Evolutionary conservation across 2,888 invertebrate species (phyloP), one percentile per base, ranked within the genome.

Genomic region (Lymantria monacha): DNA sequence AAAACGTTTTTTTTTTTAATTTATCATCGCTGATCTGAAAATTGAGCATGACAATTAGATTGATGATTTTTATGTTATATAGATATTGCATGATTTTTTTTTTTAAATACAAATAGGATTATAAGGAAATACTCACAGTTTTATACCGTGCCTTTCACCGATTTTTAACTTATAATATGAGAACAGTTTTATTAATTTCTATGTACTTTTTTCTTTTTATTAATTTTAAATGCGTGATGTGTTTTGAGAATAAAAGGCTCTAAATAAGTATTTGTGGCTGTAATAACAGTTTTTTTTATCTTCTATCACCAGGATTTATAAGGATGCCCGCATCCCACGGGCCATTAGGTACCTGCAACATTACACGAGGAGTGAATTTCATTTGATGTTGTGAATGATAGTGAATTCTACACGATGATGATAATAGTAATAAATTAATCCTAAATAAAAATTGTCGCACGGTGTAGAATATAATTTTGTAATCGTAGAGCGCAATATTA

Each of bases 401-500:
- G 66, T 60, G 57, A 61, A 60, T 69, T 72, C 66, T 65, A 63
- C 63, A 70, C 63, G 66, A 65, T 55, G 66, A 65, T 55, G 65
- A 59, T 58, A 66, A 62, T 65, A 62, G 57, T 66, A 66, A 70
- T 66, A 63, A 42, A 49, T 51, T 70, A 67, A 71, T 69, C 63
- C 61, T 79, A 3, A 79, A 72, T 71, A 73, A 67, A 72, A 70
- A 69, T 58, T 72, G 62, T 76, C 69, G 79, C 81, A 81, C 78
- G 74, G 64, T 73, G 74, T 85, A 85, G 79, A 67, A 66, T 79
- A 76, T 81, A 75, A 74, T 83, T 75, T 75, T 73, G 61, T 66
- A 73, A 81, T 79, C 79, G 66, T 81, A 82, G 72, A 74, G 69
- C 73, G 75, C 76, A 76, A 74, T 74, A 74, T 67, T 65, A 69